Conservation (phyloP, 92 coral and sea anemone species). For the Porites lobata region DNA sequence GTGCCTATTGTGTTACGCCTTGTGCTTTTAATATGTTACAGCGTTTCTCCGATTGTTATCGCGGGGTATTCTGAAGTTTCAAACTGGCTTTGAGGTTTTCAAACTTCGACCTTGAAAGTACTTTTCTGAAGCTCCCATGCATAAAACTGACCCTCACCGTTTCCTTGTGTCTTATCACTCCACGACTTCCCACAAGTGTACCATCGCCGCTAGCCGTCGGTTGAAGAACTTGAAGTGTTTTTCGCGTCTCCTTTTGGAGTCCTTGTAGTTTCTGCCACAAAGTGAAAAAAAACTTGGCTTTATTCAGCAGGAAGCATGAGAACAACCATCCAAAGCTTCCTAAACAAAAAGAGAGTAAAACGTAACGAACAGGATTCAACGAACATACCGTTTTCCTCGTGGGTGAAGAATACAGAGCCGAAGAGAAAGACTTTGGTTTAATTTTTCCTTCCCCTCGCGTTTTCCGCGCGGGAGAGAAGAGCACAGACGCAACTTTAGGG, state of each 20-base stretch:
- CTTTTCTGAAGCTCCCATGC: neutral
- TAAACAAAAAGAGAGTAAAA: neutral
- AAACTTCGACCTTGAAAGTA: too few relatives aligned
- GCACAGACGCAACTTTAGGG: slow-evolving; percentile 75
- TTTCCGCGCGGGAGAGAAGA: slow-evolving; percentile 83
- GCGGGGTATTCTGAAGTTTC: too few relatives aligned
- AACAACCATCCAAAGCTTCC: neutral
- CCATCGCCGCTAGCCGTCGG: slow-evolving; percentile 92
- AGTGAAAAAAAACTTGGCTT: neutral
- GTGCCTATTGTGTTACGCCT: too few relatives aligned
- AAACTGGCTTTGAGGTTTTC: too few relatives aligned
- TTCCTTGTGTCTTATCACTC: slow-evolving; percentile 54
- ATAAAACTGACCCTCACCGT: neutral
- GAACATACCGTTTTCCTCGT: slow-evolving; percentile 31
- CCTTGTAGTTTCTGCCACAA: slow-evolving; percentile 48
- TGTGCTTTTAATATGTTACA: too few relatives aligned
- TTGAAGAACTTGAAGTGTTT: slow-evolving; percentile 93
- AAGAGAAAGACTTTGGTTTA: slow-evolving; percentile 80
- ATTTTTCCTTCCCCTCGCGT: slow-evolving; percentile 60
- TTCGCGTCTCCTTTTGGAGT: slow-evolving; percentile 71
- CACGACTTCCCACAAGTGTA: slow-evolving; percentile 85
- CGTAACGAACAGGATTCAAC: neutral
- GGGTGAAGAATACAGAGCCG: slow-evolving; percentile 49
- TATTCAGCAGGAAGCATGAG: neutral
- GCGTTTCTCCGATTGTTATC: too few relatives aligned